Percentiles rank a stretch among this genome's conserved stretches.
phyloP scores from a whole-genome alignment of 2,888 invertebrate species.

The Drosophila tripunctata region DNA sequence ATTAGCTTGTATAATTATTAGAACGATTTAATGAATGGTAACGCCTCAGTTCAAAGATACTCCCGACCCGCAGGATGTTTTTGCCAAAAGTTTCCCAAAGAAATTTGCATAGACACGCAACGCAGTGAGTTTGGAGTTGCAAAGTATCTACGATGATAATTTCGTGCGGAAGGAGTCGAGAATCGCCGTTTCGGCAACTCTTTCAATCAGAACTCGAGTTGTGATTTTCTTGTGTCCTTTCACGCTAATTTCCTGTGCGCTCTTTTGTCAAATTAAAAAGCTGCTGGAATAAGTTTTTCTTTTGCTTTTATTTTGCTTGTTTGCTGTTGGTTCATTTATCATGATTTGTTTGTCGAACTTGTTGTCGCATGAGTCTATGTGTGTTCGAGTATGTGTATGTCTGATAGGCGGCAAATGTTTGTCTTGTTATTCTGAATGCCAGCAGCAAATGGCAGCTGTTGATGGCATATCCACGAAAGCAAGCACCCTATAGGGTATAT shows the following conservation, averaged over 20 bases:
- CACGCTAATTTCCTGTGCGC: conserved; percentile 71
- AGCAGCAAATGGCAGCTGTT: conserved; percentile 74
- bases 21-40: conserved; percentile 40
- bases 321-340: conserved; percentile 79
- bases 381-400: conserved; percentile 31
- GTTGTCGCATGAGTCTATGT: conserved; percentile 29
- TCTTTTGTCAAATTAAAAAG: conserved; percentile 78
- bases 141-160: background rate
- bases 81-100: background rate
- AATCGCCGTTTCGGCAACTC: conserved; percentile 33
- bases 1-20: conserved; percentile 72
- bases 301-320: conserved; percentile 45
- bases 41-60: conserved; percentile 19
- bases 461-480: conserved; percentile 50
- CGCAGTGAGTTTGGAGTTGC: background rate
- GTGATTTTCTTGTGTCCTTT: conserved; percentile 60
- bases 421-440: conserved; percentile 57
- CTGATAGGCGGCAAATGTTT: conserved; percentile 77
- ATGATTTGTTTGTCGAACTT: conserved; percentile 81
- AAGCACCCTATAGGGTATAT: background rate
- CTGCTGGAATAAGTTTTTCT: conserved; percentile 59
- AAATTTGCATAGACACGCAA: conserved; percentile 21
- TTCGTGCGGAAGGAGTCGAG: background rate
- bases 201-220: conserved; percentile 66
- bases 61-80: conserved; percentile 17